A percentile compares a stretch with the other conserved stretches of the same genome.
phyloP scores from a whole-genome alignment of 2,113 vertebrate species.

The Phaetusa simplex region DNA sequence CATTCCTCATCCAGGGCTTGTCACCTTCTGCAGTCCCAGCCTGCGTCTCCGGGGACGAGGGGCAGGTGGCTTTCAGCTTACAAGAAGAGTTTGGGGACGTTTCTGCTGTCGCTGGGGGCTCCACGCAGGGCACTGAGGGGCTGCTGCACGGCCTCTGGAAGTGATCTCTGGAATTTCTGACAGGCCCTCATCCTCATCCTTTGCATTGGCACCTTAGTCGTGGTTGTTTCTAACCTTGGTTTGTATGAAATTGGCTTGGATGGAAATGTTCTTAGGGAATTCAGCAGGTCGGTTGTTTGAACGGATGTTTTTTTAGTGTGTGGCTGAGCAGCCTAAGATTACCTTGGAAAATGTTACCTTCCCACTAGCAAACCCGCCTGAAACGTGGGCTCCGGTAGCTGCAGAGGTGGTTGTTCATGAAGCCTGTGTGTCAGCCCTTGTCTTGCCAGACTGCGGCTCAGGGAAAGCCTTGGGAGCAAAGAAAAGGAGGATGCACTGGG shows the following conservation, averaged over 20 bases:
- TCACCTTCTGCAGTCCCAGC: fast-evolving
- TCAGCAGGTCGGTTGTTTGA: background rate
- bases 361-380: fast-evolving
- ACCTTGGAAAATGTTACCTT: background rate
- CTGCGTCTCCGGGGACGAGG: background rate
- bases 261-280: background rate
- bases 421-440: background rate
- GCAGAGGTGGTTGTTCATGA: fast-evolving
- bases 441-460: fast-evolving
- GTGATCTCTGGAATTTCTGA: fast-evolving
- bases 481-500: fast-evolving
- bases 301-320: fast-evolving
- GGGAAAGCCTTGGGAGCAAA: background rate
- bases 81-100: fast-evolving
- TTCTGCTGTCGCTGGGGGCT: background rate
- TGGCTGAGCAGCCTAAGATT: fast-evolving
- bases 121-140: fast-evolving
- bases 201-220: fast-evolving
- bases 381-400: background rate
- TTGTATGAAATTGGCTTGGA: fast-evolving
- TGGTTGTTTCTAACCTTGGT: background rate
- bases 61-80: background rate
- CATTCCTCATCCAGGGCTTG: fast-evolving
- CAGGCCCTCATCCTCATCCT: fast-evolving
- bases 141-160: fast-evolving